Conservation (phyloP, 2,113 vertebrate species). For the Eolophus roseicapilla region DNA sequence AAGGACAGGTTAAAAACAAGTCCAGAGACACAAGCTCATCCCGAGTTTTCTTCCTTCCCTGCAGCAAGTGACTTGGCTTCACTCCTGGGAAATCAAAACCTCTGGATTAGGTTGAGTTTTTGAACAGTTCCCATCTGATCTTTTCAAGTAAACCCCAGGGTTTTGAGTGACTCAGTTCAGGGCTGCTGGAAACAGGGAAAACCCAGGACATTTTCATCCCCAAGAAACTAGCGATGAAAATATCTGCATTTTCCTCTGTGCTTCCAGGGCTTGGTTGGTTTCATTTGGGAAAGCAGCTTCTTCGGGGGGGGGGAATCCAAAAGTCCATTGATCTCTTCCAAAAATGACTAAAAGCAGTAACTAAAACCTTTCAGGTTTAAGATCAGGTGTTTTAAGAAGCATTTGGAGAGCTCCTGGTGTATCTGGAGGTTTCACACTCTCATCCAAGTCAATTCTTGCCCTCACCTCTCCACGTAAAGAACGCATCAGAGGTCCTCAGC, state of each 20-base stretch:
- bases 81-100: not conserved
- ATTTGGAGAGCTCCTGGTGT: not conserved
- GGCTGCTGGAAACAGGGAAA: not conserved
- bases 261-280: not conserved
- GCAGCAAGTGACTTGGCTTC: not conserved
- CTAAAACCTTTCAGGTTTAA: fast-evolving
- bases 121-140: not conserved
- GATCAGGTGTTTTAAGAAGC: not conserved
- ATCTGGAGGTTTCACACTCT: not conserved
- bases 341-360: not conserved
- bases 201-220: not conserved
- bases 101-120: not conserved
- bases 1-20: not conserved
- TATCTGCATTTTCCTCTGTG: not conserved
- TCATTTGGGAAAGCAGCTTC: not conserved
- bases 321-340: not conserved
- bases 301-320: not conserved
- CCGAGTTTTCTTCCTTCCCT: not conserved
- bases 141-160: not conserved
- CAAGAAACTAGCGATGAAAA: not conserved
- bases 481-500: not conserved
- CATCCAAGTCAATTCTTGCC: not conserved
- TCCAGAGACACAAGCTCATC: not conserved
- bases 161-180: not conserved
- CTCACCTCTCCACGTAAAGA: not conserved